A percentile compares a stretch with the other conserved stretches of the same genome.
These are phyloP conservation scores for Epinephelus cyanopodus DNA, from an alignment of 2,113 vertebrate genomes.

Conservation along the genomic window DNA sequence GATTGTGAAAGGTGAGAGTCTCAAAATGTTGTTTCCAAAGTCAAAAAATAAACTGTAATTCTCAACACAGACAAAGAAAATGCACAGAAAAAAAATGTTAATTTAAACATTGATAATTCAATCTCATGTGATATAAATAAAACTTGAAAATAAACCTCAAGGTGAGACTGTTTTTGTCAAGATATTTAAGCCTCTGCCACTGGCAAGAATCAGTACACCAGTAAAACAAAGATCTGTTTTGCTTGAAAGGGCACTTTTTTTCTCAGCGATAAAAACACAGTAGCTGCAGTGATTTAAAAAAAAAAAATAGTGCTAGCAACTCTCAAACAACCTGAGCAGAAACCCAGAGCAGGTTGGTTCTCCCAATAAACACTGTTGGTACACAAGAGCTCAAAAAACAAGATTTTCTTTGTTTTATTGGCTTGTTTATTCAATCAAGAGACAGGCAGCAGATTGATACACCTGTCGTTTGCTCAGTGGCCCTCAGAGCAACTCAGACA, in stretches of 20 bases:
- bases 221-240: background rate
- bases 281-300: background rate
- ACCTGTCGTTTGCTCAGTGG: slow-evolving; percentile 62
- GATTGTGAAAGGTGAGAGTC: background rate
- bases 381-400: slow-evolving; percentile 33
- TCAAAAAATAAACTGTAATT: background rate
- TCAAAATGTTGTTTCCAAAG: background rate
- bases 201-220: background rate
- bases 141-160: background rate
- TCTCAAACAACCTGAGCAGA: background rate
- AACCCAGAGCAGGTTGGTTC: background rate
- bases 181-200: background rate
- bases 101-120: background rate
- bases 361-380: background rate
- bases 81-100: background rate
- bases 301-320: background rate
- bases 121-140: background rate
- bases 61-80: background rate
- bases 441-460: slow-evolving; percentile 54
- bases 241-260: background rate
- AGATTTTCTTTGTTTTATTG: slow-evolving; percentile 45
- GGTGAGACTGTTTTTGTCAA: background rate
- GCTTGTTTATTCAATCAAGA: slow-evolving; percentile 59
- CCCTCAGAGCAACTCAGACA: slow-evolving; percentile 40
- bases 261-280: background rate